Percentiles rank a stretch among this genome's conserved stretches.
These are phyloP conservation scores for Eurytoma californica DNA, from an alignment of 2,888 invertebrate genomes.

Conservation along the genomic window DNA sequence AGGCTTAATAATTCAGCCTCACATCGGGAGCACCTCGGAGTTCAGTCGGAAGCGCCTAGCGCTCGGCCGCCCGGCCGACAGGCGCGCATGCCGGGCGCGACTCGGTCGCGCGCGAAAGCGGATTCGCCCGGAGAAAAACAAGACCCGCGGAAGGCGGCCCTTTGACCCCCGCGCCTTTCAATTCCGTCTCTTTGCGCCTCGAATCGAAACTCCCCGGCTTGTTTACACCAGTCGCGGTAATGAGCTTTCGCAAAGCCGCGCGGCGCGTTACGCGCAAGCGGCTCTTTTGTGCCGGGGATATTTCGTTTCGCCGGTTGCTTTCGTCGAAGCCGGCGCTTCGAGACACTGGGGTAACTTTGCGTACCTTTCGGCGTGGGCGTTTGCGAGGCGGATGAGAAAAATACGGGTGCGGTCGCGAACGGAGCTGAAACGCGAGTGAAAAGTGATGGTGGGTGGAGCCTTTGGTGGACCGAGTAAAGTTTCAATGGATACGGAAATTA, in stretches of 20 bases:
- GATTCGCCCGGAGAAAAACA: neutral
- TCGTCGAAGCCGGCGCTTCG: too few relatives aligned
- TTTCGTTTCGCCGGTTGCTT: neutral
- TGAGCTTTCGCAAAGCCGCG: neutral
- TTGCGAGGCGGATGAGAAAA: too few relatives aligned
- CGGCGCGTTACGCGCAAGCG: neutral
- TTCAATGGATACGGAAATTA: too few relatives aligned
- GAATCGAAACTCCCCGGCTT: neutral
- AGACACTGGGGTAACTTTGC: too few relatives aligned
- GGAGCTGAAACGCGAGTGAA: too few relatives aligned
- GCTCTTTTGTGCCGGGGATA: neutral
- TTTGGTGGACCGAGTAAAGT: too few relatives aligned
- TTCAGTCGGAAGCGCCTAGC: neutral
- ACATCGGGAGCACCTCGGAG: too few relatives aligned
- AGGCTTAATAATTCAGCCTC: too few relatives aligned
- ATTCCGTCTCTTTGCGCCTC: neutral
- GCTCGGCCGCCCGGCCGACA: neutral
- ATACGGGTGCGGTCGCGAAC: too few relatives aligned
- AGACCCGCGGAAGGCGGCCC: too few relatives aligned
- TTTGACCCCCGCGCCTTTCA: neutral
- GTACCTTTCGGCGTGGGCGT: too few relatives aligned
- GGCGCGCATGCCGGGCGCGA: constrained; percentile 17
- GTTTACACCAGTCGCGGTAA: neutral
- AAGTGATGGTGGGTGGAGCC: too few relatives aligned
- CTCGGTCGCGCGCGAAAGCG: constrained; percentile 34